phyloP scores from a whole-genome alignment of 1,140 invertebrate genomes.

The Neoseiulus cucumeris region DNA sequence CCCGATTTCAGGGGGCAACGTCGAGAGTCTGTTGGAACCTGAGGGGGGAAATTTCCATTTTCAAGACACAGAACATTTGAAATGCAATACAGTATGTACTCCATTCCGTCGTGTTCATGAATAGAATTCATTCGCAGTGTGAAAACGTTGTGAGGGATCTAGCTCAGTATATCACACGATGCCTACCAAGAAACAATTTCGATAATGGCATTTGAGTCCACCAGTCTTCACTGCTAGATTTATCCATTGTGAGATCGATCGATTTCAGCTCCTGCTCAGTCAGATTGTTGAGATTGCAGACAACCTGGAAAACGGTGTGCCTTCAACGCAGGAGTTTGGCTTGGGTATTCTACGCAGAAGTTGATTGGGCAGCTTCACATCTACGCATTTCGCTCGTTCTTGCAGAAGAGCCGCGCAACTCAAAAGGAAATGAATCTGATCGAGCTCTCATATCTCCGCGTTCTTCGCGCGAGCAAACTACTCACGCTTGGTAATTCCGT shows the following conservation, averaged over 20 bases:
- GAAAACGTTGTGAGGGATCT: neutral
- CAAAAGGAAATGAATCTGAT: no score
- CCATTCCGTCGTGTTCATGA: neutral
- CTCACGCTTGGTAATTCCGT: neutral
- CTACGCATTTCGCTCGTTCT: no score
- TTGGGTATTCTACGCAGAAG: no score
- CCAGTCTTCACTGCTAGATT: neutral
- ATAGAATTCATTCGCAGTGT: neutral
- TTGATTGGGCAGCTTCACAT: no score
- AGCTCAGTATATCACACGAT: no score
- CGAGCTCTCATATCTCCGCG: no score
- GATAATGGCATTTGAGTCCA: neutral
- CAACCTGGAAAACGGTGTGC: neutral
- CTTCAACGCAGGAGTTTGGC: no score
- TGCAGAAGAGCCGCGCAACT: no score
- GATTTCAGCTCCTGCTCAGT: neutral
- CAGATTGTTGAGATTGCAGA: neutral
- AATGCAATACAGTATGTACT: neutral
- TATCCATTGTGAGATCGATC: neutral
- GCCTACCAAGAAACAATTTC: neutral
- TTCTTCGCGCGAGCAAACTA: neutral
- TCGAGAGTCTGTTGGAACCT: neutral
- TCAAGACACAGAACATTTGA: neutral
- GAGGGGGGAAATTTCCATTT: neutral
- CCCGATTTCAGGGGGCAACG: neutral